phyloP scores from a whole-genome alignment of 2,113 vertebrate genomes.

The Malurus alboscapulatus region DNA sequence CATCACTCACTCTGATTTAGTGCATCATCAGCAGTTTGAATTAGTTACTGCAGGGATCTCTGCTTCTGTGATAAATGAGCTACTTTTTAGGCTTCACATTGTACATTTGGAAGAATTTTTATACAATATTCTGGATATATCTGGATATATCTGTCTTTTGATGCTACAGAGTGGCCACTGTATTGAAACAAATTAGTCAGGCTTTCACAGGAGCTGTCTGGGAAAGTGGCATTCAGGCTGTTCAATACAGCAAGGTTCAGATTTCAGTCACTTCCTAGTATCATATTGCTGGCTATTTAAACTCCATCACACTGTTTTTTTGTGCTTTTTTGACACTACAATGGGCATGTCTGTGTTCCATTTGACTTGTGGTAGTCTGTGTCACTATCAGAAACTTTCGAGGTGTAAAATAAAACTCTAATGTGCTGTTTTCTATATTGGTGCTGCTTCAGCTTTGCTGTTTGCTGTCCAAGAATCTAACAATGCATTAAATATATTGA shows the following conservation, averaged over 20 bases:
- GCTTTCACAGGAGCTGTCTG: slow-evolving; percentile 1
- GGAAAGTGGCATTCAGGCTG: not conserved
- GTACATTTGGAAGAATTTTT: slow-evolving; percentile 64
- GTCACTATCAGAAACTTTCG: not conserved
- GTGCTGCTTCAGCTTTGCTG: not conserved
- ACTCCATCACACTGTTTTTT: not conserved
- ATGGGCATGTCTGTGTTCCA: not conserved
- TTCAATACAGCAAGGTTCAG: not conserved
- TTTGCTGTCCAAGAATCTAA: not conserved
- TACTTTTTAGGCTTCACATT: slow-evolving; percentile 59
- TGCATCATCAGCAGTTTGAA: slow-evolving; percentile 79
- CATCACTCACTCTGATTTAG: slow-evolving; percentile 81
- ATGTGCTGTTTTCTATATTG: not conserved
- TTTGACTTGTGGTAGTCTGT: not conserved
- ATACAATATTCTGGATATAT: not conserved
- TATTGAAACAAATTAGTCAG: slow-evolving; percentile 61
- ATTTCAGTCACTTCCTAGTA: not conserved
- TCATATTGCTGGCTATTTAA: not conserved
- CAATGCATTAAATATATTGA: not conserved
- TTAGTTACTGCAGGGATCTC: slow-evolving; percentile 69
- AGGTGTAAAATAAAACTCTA: not conserved
- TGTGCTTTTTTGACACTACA: not conserved
- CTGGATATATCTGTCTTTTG: not conserved
- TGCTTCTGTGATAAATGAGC: slow-evolving; percentile 72
- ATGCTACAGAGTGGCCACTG: slow-evolving; percentile 22